Evolutionary conservation across 2,888 invertebrate genomes (phyloP), one percentile per base, ranked within the genome.

Genomic region (Eurois occulta): DNA sequence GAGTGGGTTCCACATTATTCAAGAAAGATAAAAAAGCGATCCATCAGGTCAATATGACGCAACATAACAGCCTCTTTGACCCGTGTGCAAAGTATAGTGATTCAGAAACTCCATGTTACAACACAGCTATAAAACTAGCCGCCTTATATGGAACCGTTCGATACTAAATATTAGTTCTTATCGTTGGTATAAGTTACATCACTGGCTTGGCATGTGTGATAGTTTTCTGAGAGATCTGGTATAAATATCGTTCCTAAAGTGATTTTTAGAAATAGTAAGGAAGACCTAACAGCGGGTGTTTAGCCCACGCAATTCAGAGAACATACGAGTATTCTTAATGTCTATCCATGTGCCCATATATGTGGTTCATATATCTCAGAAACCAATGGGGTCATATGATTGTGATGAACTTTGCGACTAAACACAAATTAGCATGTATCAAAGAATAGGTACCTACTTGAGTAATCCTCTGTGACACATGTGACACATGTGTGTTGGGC

Each of bases 41-140:
- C n/a, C 41, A 71, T 28, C 48, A 67, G 71, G 69, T 76, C 87
- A 77, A 68, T 16, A 76, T 87, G 81, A 85, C 72, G 76, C 62
- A 75, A 85, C 4, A 21, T 10, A 32, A 2, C 52, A 69, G 64
- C 28, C 38, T 71, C 71, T 72, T 76, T 77, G 88, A 86, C 87
- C 77, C 87, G 86, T 88, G 86, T 84, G 87, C 88, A 86, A 86
- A 86, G 67, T 41, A 67, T 72, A 75, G 64, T 86, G 84, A 86
- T 77, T 86, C 88, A 84, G 76, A 88, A 77, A 43, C 24, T 28
- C 48, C 13, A 77, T 58, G 41, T 80, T 75, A 77, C 76, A 69
- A 77, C 76, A 86, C 43, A 16, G 69, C 70, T 60, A 85, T 84
- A 76, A 85, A 73, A 77, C 80, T 52, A 68, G 46, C 1, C 13